Conservation (phyloP, 2,888 invertebrate genomes). For the Diaperis boleti region DNA sequence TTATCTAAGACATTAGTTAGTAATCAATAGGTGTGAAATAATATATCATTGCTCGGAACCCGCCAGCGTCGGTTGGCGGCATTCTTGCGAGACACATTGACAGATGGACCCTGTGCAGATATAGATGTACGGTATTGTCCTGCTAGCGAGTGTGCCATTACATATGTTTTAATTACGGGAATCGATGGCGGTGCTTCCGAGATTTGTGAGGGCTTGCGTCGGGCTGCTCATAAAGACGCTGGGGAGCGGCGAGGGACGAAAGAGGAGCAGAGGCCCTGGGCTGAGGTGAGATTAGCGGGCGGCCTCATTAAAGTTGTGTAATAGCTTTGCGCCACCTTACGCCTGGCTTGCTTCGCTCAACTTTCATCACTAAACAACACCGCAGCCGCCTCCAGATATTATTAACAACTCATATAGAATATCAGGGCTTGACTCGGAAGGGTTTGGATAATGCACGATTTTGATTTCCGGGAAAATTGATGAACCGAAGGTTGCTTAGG, state of each 20-base stretch:
- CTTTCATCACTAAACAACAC: conserved; percentile 58
- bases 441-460: conserved; percentile 15
- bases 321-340: conserved; percentile 64
- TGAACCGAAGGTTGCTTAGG: conserved; percentile 13
- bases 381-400: conserved; percentile 52
- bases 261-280: conserved; percentile 48
- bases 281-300: conserved; percentile 62
- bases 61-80: conserved; percentile 12
- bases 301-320: conserved; percentile 66
- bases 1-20: too few relatives aligned
- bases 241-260: conserved; percentile 55
- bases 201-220: conserved; percentile 60
- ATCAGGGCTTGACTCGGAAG: conserved; percentile 1
- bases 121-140: conserved; percentile 56
- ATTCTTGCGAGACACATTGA: conserved; percentile 30
- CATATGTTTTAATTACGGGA: conserved; percentile 66
- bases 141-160: conserved; percentile 58
- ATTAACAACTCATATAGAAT: conserved; percentile 45
- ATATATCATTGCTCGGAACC: not conserved
- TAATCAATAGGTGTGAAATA: too few relatives aligned
- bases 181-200: conserved; percentile 62
- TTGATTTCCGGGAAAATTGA: conserved; percentile 19
- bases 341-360: conserved; percentile 58
- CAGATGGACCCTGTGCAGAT: conserved; percentile 40
- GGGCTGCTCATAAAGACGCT: conserved; percentile 55